Percentiles rank a stretch among this genome's conserved stretches.
Conservation (phyloP, 37 sponge, comb jelly and placozoan species). For the Amphimedon queenslandica region DNA sequence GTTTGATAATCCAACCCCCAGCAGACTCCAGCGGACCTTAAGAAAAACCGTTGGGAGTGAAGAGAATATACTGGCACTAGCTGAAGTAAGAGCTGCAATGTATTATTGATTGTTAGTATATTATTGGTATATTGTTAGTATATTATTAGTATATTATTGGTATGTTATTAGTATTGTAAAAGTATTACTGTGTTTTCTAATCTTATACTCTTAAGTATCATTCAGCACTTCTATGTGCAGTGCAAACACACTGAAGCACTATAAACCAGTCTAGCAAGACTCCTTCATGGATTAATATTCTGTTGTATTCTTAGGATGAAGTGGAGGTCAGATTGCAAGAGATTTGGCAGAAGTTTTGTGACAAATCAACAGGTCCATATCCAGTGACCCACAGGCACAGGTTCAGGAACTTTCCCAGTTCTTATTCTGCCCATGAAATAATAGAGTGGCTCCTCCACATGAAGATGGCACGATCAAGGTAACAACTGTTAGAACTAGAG, state of each 20-base stretch:
- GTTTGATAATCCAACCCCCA: constrained; percentile 28
- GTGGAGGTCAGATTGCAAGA: constrained; percentile 26
- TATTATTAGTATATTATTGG: no score
- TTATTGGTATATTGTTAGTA: no score
- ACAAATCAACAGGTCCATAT: constrained; percentile 19
- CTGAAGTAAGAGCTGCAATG: constrained; percentile 19
- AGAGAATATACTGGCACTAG: constrained; percentile 25
- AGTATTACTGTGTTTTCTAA: no score
- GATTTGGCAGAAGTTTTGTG: constrained; percentile 36
- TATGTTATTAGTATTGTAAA: no score
- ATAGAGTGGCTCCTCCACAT: constrained; percentile 71
- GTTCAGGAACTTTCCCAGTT: constrained; percentile 57
- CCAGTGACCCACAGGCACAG: constrained; percentile 47
- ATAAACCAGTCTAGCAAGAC: no score
- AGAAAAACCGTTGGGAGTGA: background rate
- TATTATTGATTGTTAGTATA: background rate
- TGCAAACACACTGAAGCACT: no score
- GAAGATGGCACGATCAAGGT: constrained; percentile 51
- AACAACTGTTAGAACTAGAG: no score
- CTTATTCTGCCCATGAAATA: constrained; percentile 52
- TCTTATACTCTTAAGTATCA: no score
- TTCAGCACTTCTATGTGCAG: no score
- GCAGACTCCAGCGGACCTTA: background rate
- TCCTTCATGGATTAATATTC: no score
- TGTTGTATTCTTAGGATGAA: constrained; percentile 40